Evolutionary conservation across 2,797 vertebrate species (phyloP).

Genomic region (Trichosurus vulpecula): DNA sequence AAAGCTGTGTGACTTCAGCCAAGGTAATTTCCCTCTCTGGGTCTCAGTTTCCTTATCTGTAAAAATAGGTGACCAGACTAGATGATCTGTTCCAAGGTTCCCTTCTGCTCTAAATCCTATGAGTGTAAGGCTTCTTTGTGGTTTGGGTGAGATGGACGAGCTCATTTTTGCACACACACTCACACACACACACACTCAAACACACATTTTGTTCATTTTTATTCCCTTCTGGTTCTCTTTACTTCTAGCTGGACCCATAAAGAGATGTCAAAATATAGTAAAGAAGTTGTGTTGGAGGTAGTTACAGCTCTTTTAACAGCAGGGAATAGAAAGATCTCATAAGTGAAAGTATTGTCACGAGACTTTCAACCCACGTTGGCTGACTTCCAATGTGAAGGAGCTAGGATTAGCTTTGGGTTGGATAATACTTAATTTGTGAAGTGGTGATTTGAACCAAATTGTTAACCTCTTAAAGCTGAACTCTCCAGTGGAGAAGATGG

Average conservation of each 20-base stretch:
- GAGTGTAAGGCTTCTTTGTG: slow-evolving; percentile 48
- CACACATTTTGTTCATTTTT: slow-evolving; percentile 31
- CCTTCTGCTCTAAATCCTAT: not conserved
- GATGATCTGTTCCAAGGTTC: not conserved
- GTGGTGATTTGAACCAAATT: slow-evolving; percentile 47
- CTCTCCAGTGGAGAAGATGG: not conserved
- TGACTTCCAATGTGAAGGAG: slow-evolving; percentile 60
- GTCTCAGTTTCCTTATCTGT: not conserved
- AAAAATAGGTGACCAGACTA: not conserved
- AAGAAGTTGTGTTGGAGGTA: not conserved
- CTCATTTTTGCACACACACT: slow-evolving; percentile 13
- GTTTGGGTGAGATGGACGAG: slow-evolving; percentile 59
- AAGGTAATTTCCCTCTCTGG: not conserved
- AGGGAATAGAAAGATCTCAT: slow-evolving; percentile 70
- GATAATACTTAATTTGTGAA: slow-evolving; percentile 67
- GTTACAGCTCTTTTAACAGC: slow-evolving; percentile 64
- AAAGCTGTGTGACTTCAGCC: not conserved
- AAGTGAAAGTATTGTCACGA: slow-evolving; percentile 63
- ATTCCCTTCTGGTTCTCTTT: slow-evolving; percentile 40
- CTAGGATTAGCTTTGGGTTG: slow-evolving; percentile 53
- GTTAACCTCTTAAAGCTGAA: slow-evolving; percentile 61
- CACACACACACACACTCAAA: too few relatives aligned
- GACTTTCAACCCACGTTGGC: slow-evolving; percentile 49
- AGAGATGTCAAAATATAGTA: slow-evolving; percentile 44
- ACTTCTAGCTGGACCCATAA: slow-evolving; percentile 55